These are phyloP conservation scores for Dasyurus viverrinus DNA, from an alignment of 2,113 vertebrate species.

Conservation along the genomic window DNA sequence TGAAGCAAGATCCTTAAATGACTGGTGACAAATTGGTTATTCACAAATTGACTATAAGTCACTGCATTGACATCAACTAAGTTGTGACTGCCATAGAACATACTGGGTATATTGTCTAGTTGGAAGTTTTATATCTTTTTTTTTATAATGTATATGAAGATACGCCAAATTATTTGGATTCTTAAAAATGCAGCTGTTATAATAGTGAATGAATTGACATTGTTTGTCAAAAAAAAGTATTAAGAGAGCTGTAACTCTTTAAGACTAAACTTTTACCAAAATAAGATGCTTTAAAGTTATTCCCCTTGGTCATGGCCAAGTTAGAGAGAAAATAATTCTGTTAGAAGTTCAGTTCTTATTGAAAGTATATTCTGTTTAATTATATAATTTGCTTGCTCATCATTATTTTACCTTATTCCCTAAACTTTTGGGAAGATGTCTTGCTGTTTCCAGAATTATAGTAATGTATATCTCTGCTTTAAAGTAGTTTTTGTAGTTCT, in stretches of 20 bases:
- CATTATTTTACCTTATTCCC: not conserved
- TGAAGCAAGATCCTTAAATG: not conserved
- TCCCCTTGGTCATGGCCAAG: not conserved
- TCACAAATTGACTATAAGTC: not conserved
- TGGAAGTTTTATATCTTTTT: not conserved
- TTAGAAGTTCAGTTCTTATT: not conserved
- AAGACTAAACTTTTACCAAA: not conserved
- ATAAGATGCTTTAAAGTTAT: not conserved
- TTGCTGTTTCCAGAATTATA: not conserved
- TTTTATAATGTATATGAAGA: not conserved
- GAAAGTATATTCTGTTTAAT: not conserved
- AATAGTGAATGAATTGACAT: not conserved
- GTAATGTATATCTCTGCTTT: not conserved
- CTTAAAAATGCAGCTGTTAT: not conserved
- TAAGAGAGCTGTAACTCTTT: not conserved
- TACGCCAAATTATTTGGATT: not conserved
- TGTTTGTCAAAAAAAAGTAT: not conserved
- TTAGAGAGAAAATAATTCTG: not conserved
- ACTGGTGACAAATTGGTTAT: not conserved
- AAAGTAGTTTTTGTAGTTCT: not conserved
- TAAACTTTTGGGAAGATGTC: not conserved
- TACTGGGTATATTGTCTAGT: not conserved
- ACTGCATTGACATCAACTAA: not conserved
- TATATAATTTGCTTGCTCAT: not conserved
- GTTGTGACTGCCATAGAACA: not conserved